phyloP scores from a whole-genome alignment of 2,888 invertebrate species.

The Eupithecia subumbrata region DNA sequence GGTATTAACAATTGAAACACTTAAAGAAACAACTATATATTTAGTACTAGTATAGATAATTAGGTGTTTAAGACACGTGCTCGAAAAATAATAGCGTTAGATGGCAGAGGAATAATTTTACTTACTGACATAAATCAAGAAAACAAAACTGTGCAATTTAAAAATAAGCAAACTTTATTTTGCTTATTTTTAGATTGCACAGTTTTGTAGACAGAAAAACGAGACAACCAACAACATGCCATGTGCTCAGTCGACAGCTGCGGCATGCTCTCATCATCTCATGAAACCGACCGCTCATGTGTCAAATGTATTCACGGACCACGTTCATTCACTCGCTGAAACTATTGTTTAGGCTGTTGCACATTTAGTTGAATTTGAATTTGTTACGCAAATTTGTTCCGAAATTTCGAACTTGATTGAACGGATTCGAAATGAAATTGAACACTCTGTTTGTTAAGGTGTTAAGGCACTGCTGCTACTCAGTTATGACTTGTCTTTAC shows the following conservation, averaged over 20 bases:
- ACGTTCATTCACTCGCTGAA: slow-evolving; percentile 1
- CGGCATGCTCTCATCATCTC: slow-evolving; percentile 26
- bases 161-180: not conserved
- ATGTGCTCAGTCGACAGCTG: slow-evolving; percentile 1
- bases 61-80: not conserved
- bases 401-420: not conserved
- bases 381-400: not conserved
- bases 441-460: not conserved
- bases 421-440: not conserved
- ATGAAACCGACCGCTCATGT: slow-evolving; percentile 52
- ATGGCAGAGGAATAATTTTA: not conserved
- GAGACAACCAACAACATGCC: slow-evolving; percentile 15
- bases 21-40: too few species aligned
- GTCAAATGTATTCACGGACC: slow-evolving; percentile 48
- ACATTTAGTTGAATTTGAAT: not conserved
- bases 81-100: not conserved
- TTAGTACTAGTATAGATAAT: not conserved
- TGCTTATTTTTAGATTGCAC: too few species aligned
- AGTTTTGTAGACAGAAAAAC: too few species aligned
- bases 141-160: not conserved
- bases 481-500: not conserved
- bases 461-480: not conserved
- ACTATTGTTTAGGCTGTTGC: not conserved
- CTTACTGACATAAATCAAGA: not conserved
- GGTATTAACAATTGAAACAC: not conserved